Evolutionary conservation across 1,140 invertebrate species (phyloP).

Genomic region (Zaprionus africanus): DNA sequence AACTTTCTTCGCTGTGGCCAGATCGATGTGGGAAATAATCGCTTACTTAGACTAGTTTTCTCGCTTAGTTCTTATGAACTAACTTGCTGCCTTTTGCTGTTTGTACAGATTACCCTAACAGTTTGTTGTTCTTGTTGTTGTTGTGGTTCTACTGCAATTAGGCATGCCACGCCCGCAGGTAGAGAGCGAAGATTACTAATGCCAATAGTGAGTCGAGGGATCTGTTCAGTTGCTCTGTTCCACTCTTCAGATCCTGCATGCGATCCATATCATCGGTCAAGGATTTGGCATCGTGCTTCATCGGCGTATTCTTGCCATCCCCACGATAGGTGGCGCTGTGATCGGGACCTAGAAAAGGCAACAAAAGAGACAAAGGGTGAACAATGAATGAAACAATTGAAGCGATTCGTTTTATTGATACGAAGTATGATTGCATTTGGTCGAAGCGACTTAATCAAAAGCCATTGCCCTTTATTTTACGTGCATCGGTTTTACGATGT

Average conservation of each 20-base stretch:
- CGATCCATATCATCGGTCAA: constrained; percentile 72
- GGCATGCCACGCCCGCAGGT: constrained; percentile 51
- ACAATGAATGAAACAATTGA: constrained; percentile 11
- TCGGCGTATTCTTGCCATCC: constrained; percentile 57
- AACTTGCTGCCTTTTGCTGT: constrained; percentile 22
- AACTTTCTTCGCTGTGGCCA: constrained; percentile 20
- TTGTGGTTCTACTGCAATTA: constrained; percentile 28
- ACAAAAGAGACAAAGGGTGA: constrained; percentile 2
- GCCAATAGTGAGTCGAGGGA: not conserved
- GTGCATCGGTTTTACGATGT: constrained; percentile 57
- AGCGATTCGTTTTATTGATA: constrained; percentile 22
- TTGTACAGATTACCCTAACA: constrained; percentile 63
- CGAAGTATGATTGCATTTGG: constrained; percentile 30
- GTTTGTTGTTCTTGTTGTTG: not conserved
- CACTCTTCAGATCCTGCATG: constrained; percentile 69
- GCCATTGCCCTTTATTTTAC: constrained; percentile 52
- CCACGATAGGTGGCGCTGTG: constrained; percentile 68
- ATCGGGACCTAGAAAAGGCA: constrained; percentile 61
- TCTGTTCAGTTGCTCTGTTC: not conserved
- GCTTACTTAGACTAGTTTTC: constrained; percentile 51
- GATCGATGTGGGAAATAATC: constrained; percentile 56
- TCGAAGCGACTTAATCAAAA: constrained; percentile 65
- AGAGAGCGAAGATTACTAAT: not conserved
- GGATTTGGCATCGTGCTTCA: constrained; percentile 77
- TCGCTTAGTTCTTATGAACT: constrained; percentile 42